Evolutionary conservation across 2,797 vertebrate species (phyloP), one percentile per base, ranked within the genome.

Genomic region (Gambelia wislizenii): DNA sequence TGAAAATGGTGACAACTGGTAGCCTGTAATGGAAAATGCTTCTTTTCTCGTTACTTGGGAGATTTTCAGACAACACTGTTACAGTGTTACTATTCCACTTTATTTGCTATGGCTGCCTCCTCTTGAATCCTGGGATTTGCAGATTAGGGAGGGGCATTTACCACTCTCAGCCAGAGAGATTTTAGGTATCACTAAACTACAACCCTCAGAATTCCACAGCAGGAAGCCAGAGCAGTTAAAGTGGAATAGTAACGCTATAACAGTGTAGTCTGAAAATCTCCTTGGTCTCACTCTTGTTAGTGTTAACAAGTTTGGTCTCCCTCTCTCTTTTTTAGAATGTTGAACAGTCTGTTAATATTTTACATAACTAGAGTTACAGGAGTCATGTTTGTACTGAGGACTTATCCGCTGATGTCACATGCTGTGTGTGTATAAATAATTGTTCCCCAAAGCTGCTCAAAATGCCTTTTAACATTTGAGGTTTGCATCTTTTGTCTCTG

Each of bases 341-440:
- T 97, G 95, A 97, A 95, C 89, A 95, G 96, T 93, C 90, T 94
- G 97, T 98, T 97, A 97, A 98, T 97, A 93, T 97, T 97, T 97
- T 95, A 97, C 96, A 95, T 94, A 94, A 93, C 91, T 90, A 84
- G 69, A 87, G 49, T 91, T 92, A 89, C 91, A 39, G 92, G 92
- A 92, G 93, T 74, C 7, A n/a, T 89, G 75, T 90, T 90, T 92
- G 83, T 94, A 89, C 69, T 83, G 91, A 94, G 91, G 69, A 74
- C 93, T 92, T 81, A 88, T 92, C 81, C 92, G 76, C 85, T 90
- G 81, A n/a, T 82, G 18, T 91, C 88, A 84, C 87, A 88, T 89
- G 83, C 20, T 91, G 47, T 88, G 9, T 79, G n/a, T 59, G 27
- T n/a, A 54, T 5, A 54, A 80, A 80, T 70, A 54, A 6, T 56